Base-by-base conservation (phyloP, 2,797 vertebrate genomes). In the Perodicticus potto region DNA sequence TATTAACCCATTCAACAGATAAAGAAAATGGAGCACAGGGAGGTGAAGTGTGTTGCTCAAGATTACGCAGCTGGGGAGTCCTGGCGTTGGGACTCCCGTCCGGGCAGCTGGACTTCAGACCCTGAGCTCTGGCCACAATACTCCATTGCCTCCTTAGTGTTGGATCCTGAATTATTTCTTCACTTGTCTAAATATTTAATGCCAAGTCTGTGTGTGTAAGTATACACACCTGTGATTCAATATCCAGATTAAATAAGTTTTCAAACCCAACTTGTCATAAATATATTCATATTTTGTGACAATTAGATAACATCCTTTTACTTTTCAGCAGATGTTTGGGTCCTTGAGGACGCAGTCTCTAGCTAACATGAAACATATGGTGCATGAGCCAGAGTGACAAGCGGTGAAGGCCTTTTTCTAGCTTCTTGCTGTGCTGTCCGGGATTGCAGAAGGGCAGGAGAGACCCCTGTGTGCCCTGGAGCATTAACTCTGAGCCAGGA, bases 321-420 rank as follows among this genome's bases (percentile, higher is more conserved):
- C 88, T 89, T 96, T 23, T 23, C 37, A 70, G 73, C 43, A 76
- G 77, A 67, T 67, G 34, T 78, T 49, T 63, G n/a, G 25, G 53
- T 27, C n/a, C 22, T 57, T 19, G 37, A 11, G n/a, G 32, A 86
- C 86, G 67, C 0, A 17, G 20, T 43, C 23, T 12, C 45, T 59
- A 22, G 19, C 3, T 78, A 23, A 69, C 19, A 7, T 45, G 40
- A 91, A 32, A 72, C 0, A 5, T 22, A 29, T 23, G 17, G 29
- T n/a, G 37, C 86, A 25, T 34, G 40, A 78, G 25, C n/a, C 92
- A 37, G 45, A 67, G 34, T 49, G 76, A 95, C 49, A 89, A 37
- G 72, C 2, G 5, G 19, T 19, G 3, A 61, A 93, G 40, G 12
- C 45, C 32, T 80, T 45, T 19, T 43, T 45, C 25, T 4, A 63